Evolutionary conservation across 1,140 invertebrate species (phyloP).

Genomic region (Eufriesea mexicana): DNA sequence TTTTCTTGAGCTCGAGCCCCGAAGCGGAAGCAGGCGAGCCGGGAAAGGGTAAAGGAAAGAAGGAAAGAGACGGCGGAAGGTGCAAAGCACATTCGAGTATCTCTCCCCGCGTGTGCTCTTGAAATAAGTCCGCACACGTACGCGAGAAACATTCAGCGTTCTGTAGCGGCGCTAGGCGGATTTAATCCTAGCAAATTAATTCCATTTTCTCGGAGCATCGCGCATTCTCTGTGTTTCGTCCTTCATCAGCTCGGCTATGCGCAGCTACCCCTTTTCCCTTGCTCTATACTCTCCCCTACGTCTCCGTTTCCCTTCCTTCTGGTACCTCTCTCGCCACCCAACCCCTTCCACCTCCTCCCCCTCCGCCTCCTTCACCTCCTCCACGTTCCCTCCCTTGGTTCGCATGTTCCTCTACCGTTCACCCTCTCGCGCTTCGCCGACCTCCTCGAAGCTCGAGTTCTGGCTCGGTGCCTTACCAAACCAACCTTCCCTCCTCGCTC

Average conservation of each 20-base stretch:
- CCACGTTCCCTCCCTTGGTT: not conserved
- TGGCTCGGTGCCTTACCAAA: constrained; percentile 61
- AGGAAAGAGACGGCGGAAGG: constrained; percentile 4
- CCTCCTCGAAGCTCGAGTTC: constrained; percentile 47
- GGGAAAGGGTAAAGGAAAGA: not conserved
- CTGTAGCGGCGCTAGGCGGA: constrained; percentile 75
- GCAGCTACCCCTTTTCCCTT: constrained; percentile 68
- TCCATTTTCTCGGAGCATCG: constrained; percentile 82
- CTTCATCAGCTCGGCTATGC: constrained; percentile 81
- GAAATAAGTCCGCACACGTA: constrained; percentile 73
- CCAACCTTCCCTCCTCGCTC: constrained; percentile 22
- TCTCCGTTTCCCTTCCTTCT: constrained; percentile 18
- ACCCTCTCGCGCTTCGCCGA: not conserved
- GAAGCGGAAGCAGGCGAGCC: not conserved
- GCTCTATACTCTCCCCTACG: constrained; percentile 19
- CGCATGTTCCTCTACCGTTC: constrained; percentile 11
- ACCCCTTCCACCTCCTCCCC: not conserved
- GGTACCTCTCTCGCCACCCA: not conserved
- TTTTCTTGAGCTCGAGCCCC: constrained; percentile 23
- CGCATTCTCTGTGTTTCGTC: constrained; percentile 81
- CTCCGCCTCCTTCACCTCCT: not conserved
- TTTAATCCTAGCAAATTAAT: constrained; percentile 83
- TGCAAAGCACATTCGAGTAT: constrained; percentile 40
- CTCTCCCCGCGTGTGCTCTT: constrained; percentile 37
- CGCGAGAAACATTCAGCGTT: constrained; percentile 76